phyloP scores from a whole-genome alignment of 92 coral and sea anemone genomes.

The Epizoanthus rinbou region DNA sequence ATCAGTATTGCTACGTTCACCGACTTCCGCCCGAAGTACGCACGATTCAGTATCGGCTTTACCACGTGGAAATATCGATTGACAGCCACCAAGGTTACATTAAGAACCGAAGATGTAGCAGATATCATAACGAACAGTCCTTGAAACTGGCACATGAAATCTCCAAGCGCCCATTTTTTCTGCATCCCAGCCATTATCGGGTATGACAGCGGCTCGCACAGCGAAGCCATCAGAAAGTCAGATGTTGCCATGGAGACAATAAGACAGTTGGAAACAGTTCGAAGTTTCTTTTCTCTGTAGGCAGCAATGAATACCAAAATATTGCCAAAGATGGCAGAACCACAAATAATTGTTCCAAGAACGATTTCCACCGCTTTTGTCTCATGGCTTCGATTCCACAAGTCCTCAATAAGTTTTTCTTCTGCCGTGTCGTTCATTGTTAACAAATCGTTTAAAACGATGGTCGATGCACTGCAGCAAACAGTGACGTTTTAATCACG shows the following conservation, averaged over 20 bases:
- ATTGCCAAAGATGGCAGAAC: conserved; percentile 63
- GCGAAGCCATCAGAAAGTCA: conserved; percentile 64
- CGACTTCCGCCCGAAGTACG: conserved; percentile 50
- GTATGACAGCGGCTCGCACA: conserved; percentile 67
- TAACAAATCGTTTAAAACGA: neutral
- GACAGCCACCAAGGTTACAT: conserved; percentile 70
- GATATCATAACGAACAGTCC: conserved; percentile 59
- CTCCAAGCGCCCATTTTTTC: conserved; percentile 57
- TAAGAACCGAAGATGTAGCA: conserved; percentile 60
- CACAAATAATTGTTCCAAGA: conserved; percentile 39
- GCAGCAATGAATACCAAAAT: conserved; percentile 50
- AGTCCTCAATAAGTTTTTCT: neutral
- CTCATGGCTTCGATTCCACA: conserved; percentile 13
- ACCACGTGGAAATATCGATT: conserved; percentile 75
- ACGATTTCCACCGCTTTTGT: conserved; percentile 6
- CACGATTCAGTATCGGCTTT: conserved; percentile 62
- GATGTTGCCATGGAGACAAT: conserved; percentile 63
- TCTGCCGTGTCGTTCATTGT: conserved; percentile 19
- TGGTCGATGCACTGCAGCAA: too few species aligned
- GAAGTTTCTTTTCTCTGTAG: conserved; percentile 53
- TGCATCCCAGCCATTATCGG: conserved; percentile 44
- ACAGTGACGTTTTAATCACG: too few species aligned
- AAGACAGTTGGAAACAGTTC: conserved; percentile 53
- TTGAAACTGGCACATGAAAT: conserved; percentile 64
- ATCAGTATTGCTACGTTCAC: conserved; percentile 39